Base-by-base conservation (phyloP, 2,888 invertebrate genomes). In the Orgyia antiqua region DNA sequence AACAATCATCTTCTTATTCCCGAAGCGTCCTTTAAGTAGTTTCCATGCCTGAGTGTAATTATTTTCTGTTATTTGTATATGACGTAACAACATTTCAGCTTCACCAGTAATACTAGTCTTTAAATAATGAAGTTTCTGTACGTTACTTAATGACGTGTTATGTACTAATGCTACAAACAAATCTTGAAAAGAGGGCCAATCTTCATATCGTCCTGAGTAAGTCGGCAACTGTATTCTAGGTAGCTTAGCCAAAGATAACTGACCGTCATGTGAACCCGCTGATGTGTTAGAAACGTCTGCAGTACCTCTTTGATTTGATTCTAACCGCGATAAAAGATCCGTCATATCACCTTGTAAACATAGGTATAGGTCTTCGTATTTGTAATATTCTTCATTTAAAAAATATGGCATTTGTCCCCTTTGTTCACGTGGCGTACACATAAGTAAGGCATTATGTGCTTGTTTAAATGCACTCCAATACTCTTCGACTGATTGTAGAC, bases 341-440 rank as follows among this genome's bases (percentile, higher is more conserved):
- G 20, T 31, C 0, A 36, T 13, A 9, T 36, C 36, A 5, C 19
- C 36, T 31, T 28, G 27, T 11, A 28, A 15, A 7, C 9, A 24
- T 10, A 31, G 15, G 5, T 31, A 31, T 4, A 36, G 13, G 12
- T 36, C 31, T 31, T 36, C 31, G 6, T 10, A 13, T 9, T 10
- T 7, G 12, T 13, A 31, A 9, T 25, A 36, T 13, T 31, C 31
- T 31, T 36, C 36, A 19, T 36, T 36, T 11, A 31, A 15, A 36
- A 36, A 36, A 24, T 36, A 31, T 2, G 4, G 19, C 3, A 31
- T 24, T 7, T 0, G 15, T 10, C 3, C 19, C 7, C 24, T 15
- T 24, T 27, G 12, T 23, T 35, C 35, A 2, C 27, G 17, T 8
- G 29, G 10, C 2, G 25, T 29, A 26, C 11, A 10, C 12, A 29